phyloP scores from a whole-genome alignment of 2,113 vertebrate species.

The Butorides virescens region DNA sequence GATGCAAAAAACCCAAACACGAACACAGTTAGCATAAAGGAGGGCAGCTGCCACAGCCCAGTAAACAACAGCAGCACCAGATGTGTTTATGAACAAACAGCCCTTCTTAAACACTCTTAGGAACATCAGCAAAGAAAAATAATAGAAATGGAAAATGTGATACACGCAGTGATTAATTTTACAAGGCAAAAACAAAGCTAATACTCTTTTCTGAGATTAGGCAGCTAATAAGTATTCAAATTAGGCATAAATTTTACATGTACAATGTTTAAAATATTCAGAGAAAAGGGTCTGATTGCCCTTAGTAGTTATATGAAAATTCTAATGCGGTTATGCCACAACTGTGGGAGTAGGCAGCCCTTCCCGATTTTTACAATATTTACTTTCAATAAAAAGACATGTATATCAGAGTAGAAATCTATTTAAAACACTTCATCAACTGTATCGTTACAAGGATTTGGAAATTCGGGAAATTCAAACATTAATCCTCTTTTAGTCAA shows the following conservation, averaged over 20 bases:
- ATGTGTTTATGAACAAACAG: conserved; percentile 85
- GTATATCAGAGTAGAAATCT: conserved; percentile 48
- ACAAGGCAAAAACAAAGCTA: conserved; percentile 91
- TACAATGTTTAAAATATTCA: conserved; percentile 99
- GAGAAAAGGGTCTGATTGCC: conserved; percentile 94
- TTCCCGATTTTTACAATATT: conserved; percentile 74
- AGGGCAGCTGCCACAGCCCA: conserved; percentile 73
- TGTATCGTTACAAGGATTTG: conserved; percentile 52
- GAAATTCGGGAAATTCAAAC: conserved; percentile 56
- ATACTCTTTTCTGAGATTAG: conserved; percentile 90
- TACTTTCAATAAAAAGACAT: conserved; percentile 53
- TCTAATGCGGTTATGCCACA: conserved; percentile 81
- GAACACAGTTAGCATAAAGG: conserved; percentile 58
- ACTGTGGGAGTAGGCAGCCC: conserved; percentile 72
- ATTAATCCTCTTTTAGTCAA: conserved; percentile 57
- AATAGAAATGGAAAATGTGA: conserved; percentile 76
- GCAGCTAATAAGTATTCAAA: conserved; percentile 99
- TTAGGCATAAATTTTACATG: conserved; percentile 99
- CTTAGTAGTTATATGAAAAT: conserved; percentile 95
- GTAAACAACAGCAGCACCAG: conserved; percentile 82
- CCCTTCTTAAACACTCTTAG: conserved; percentile 70
- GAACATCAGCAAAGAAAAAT: conserved; percentile 72
- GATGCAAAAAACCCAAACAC: conserved; percentile 73
- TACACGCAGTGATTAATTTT: conserved; percentile 87
- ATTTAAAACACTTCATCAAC: conserved; percentile 62